phyloP scores from a whole-genome alignment of 2,888 invertebrate species.

The Drosophila percnosoma region DNA sequence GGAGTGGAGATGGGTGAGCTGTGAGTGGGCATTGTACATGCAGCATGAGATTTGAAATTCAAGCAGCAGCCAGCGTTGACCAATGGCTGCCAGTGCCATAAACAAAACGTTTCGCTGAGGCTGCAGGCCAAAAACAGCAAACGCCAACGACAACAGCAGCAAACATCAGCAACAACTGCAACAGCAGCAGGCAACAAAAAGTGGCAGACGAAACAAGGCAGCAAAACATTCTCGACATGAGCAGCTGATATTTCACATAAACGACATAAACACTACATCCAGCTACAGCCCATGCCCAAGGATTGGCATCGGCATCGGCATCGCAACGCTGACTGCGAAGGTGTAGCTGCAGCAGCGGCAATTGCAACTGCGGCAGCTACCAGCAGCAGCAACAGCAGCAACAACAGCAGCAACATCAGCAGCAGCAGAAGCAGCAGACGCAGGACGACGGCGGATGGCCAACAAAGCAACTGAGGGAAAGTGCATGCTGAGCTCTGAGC shows the following conservation, averaged over 20 bases:
- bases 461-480: conserved; percentile 69
- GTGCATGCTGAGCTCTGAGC: conserved; percentile 38
- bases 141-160: conserved; percentile 47
- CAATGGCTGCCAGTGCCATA: conserved; percentile 77
- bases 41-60: conserved; percentile 72
- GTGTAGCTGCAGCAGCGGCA: conserved; percentile 30
- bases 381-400: conserved; percentile 36
- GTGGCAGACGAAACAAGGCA: conserved; percentile 79
- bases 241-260: conserved; percentile 83
- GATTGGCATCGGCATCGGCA: conserved; percentile 33
- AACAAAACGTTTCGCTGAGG: conserved; percentile 70
- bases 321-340: conserved; percentile 39
- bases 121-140: conserved; percentile 51
- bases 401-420: conserved; percentile 27
- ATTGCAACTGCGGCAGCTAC: conserved; percentile 48
- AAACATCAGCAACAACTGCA: conserved; percentile 33
- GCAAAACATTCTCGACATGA: conserved; percentile 80
- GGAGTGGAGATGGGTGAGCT: conserved; percentile 12
- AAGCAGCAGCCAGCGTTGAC: conserved; percentile 71
- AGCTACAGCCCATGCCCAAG: conserved; percentile 38
- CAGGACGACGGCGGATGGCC: conserved; percentile 66
- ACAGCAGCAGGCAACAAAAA: conserved; percentile 58
- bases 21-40: conserved; percentile 58
- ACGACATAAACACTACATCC: conserved; percentile 81
- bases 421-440: conserved; percentile 19